Percentiles rank a stretch among this genome's conserved stretches.
Evolutionary conservation across 53 echinoderm and acorn worm species (phyloP).

Genomic region (Pentamera pediparva): DNA sequence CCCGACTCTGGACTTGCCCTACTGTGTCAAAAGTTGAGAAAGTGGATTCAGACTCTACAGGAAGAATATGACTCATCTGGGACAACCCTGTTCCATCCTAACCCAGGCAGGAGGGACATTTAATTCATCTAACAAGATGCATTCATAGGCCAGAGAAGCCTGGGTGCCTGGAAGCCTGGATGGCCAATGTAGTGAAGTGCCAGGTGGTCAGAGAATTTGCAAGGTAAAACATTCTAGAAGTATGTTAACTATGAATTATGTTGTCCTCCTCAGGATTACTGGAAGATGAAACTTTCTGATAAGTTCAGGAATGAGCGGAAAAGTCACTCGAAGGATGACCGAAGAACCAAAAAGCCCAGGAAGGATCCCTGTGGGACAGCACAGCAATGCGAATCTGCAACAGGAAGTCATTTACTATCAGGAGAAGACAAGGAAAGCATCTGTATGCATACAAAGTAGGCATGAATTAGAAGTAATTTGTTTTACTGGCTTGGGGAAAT

Average conservation of each 20-base stretch:
- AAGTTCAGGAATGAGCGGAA: background rate
- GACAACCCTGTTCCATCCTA: too few species aligned
- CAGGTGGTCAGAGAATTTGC: background rate
- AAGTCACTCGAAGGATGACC: background rate
- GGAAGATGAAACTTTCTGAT: conserved; percentile 3
- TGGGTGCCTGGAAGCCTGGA: too few species aligned
- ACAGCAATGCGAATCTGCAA: background rate
- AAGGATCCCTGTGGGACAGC: background rate
- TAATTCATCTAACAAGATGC: too few species aligned
- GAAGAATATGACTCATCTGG: too few species aligned
- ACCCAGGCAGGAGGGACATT: too few species aligned
- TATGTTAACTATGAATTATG: background rate
- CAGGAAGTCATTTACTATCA: background rate
- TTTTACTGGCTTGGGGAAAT: background rate
- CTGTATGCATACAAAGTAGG: background rate
- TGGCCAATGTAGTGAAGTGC: too few species aligned
- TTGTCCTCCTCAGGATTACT: background rate
- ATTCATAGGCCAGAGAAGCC: too few species aligned
- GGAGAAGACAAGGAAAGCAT: conserved; percentile 5
- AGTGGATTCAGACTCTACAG: too few species aligned
- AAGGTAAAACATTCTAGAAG: background rate
- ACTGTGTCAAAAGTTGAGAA: too few species aligned
- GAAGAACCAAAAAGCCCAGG: background rate
- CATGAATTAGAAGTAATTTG: background rate
- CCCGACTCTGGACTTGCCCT: too few species aligned